A percentile compares a stretch with the other conserved stretches of the same genome.
These are phyloP conservation scores for Pseudomugil gertrudae DNA, from an alignment of 2,797 vertebrate species.

Conservation along the genomic window DNA sequence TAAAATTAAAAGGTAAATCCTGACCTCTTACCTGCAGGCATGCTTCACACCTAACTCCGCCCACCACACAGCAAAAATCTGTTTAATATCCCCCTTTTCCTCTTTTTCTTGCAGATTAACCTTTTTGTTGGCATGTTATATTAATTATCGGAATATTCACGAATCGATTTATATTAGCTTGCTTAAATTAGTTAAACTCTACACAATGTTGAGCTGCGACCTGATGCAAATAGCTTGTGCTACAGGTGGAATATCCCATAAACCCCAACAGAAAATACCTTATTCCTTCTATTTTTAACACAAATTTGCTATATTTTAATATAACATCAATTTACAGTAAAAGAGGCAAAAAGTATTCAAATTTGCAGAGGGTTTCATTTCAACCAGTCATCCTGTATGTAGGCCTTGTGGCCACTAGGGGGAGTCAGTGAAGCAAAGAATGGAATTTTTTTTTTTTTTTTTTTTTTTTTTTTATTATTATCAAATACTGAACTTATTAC, in stretches of 20 bases:
- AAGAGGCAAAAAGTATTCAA: neutral
- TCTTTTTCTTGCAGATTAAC: neutral
- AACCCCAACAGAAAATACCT: too few species aligned
- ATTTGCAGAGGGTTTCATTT: neutral
- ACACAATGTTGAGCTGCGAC: too few species aligned
- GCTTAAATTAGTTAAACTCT: neutral
- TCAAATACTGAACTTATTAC: too few species aligned
- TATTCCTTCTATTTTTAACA: too few species aligned
- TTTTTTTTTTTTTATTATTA: too few species aligned
- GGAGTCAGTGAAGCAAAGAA: too few species aligned
- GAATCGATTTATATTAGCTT: neutral
- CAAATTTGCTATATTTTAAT: neutral
- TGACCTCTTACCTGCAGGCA: conserved; percentile 23
- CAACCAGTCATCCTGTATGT: neutral
- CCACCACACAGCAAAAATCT: neutral
- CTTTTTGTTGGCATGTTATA: neutral
- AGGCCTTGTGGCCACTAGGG: neutral
- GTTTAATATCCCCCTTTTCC: neutral
- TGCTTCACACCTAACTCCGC: neutral
- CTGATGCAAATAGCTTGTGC: too few species aligned
- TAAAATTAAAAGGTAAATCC: neutral
- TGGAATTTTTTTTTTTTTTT: too few species aligned
- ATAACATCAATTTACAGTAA: neutral
- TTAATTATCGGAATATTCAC: neutral
- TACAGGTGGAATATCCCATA: too few species aligned